Percentiles rank a stretch among this genome's conserved stretches.
Evolutionary conservation across 1,140 invertebrate genomes (phyloP).

Genomic region (Drosophila ananassae): DNA sequence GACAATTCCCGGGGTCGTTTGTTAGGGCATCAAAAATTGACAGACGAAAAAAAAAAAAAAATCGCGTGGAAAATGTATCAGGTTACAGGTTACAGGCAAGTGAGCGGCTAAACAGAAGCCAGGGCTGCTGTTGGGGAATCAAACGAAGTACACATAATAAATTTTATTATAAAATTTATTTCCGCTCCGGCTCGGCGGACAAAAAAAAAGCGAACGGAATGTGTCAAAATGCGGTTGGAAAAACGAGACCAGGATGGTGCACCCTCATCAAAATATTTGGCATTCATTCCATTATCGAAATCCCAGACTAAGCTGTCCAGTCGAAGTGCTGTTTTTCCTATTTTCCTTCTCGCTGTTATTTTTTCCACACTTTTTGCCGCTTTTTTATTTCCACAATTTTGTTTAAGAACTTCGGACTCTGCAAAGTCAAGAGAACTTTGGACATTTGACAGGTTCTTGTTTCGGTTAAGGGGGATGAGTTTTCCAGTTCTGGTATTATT

Average conservation of each 20-base stretch:
- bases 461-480: neutral
- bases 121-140: conserved; percentile 31
- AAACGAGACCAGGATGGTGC: conserved; percentile 19
- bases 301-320: conserved; percentile 72
- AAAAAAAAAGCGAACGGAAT: conserved; percentile 28
- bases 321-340: conserved; percentile 33
- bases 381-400: conserved; percentile 28
- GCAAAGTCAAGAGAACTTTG: conserved; percentile 39
- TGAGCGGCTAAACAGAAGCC: conserved; percentile 36
- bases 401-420: conserved; percentile 51
- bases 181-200: conserved; percentile 24
- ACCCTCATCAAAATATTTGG: conserved; percentile 81
- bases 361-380: conserved; percentile 22
- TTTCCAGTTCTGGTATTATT: conserved; percentile 16
- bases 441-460: conserved; percentile 43
- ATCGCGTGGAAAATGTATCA: conserved; percentile 66
- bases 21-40: conserved; percentile 61
- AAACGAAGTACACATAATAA: conserved; percentile 77
- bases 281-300: conserved; percentile 82
- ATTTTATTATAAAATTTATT: conserved; percentile 83
- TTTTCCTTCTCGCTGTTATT: conserved; percentile 2
- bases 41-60: conserved; percentile 47
- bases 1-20: conserved; percentile 5
- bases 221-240: conserved; percentile 78
- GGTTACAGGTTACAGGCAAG: conserved; percentile 76